phyloP scores from a whole-genome alignment of 1,140 invertebrate species.

The Pseudomyrmex sp. region DNA sequence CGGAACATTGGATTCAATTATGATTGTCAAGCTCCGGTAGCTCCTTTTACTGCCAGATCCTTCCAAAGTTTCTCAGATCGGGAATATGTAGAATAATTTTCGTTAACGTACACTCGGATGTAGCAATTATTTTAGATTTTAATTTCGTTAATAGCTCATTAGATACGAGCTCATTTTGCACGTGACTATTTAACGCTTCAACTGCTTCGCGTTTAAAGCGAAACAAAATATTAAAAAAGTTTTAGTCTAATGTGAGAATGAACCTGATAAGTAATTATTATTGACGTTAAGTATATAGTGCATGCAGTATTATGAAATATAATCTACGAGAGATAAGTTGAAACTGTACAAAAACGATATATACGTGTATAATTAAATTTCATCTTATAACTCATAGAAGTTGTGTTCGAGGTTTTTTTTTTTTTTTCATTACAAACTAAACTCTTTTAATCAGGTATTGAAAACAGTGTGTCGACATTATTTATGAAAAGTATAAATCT shows the following conservation, averaged over 20 bases:
- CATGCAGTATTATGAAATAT: too few species aligned
- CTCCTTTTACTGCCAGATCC: slow-evolving; percentile 25
- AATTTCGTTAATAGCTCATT: not conserved
- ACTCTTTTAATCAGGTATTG: too few species aligned
- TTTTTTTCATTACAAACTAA: too few species aligned
- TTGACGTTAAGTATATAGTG: too few species aligned
- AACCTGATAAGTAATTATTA: too few species aligned
- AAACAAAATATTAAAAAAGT: too few species aligned
- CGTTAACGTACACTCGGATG: not conserved
- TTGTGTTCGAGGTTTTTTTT: too few species aligned
- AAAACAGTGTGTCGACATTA: not conserved
- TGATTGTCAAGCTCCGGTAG: slow-evolving; percentile 54
- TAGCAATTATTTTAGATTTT: not conserved
- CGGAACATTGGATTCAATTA: slow-evolving; percentile 77
- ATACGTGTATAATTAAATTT: too few species aligned
- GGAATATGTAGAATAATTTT: not conserved
- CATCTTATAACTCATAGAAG: too few species aligned
- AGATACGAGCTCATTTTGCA: not conserved
- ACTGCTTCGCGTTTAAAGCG: not conserved
- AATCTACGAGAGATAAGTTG: too few species aligned
- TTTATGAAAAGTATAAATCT: not conserved
- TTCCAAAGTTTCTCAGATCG: slow-evolving; percentile 12
- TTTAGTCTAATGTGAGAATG: too few species aligned
- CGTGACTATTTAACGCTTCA: not conserved
- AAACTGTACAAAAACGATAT: too few species aligned